A percentile compares a stretch with the other conserved stretches of the same genome.
Evolutionary conservation across 2,113 vertebrate species (phyloP).

Genomic region (Orientallactaga bullata): DNA sequence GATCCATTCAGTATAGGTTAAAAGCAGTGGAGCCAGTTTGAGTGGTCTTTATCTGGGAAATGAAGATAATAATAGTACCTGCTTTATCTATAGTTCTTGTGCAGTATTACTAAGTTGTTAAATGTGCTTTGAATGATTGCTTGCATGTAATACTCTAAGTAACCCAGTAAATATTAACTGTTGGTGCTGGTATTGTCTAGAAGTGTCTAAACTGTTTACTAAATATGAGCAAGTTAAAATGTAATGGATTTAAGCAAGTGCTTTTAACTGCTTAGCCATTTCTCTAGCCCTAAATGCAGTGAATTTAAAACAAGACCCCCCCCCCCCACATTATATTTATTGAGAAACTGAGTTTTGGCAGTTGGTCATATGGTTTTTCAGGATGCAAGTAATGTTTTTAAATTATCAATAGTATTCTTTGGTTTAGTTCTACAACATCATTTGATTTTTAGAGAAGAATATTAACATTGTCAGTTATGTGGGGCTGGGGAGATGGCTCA

Average conservation of each 20-base stretch:
- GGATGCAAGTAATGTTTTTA: conserved; percentile 34
- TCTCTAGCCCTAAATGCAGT: neutral
- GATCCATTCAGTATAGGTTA: conserved; percentile 31
- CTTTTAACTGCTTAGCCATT: no score
- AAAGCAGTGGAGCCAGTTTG: conserved; percentile 38
- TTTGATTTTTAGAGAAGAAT: conserved; percentile 53
- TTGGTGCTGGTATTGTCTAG: conserved; percentile 39
- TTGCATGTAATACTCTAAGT: neutral
- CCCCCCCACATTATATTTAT: conserved; percentile 45
- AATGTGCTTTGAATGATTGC: conserved; percentile 47
- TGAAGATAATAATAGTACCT: conserved; percentile 11
- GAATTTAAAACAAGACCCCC: neutral
- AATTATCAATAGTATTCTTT: conserved; percentile 21
- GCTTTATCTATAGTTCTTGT: conserved; percentile 4
- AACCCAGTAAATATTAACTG: conserved; percentile 45
- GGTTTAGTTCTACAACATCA: conserved; percentile 49
- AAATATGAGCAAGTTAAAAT: conserved; percentile 21
- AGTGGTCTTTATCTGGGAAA: conserved; percentile 44
- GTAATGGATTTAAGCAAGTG: conserved; percentile 3
- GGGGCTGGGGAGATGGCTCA: no score
- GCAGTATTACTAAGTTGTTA: neutral
- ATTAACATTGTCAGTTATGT: conserved; percentile 52
- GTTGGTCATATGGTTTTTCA: conserved; percentile 43
- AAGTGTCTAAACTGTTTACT: conserved; percentile 34
- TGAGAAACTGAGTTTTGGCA: conserved; percentile 50